Evolutionary conservation across 1,140 invertebrate species (phyloP).

Genomic region (Drosophila seguyi): DNA sequence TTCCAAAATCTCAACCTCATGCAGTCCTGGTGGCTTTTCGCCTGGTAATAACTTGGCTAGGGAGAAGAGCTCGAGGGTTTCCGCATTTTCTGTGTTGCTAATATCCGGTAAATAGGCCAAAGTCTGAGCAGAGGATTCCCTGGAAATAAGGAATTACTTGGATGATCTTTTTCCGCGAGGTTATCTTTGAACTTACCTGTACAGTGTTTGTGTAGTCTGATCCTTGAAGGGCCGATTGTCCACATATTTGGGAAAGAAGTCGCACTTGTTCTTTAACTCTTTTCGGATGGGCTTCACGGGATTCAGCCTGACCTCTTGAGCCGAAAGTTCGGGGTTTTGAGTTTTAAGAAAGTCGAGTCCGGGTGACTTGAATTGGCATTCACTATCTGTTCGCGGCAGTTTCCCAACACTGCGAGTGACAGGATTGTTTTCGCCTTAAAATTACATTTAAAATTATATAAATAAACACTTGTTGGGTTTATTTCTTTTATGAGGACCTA

Average conservation of each 20-base stretch:
- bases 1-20: conserved; percentile 79
- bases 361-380: conserved; percentile 56
- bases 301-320: conserved; percentile 56
- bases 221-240: conserved; percentile 61
- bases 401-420: conserved; percentile 24
- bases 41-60: conserved; percentile 62
- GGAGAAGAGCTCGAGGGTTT: conserved; percentile 70
- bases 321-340: conserved; percentile 2
- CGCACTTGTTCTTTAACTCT: conserved; percentile 61
- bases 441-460: neutral
- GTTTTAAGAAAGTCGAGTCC: conserved; percentile 54
- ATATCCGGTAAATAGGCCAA: conserved; percentile 88
- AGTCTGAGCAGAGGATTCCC: conserved; percentile 91
- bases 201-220: conserved; percentile 74
- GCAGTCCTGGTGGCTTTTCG: conserved; percentile 68
- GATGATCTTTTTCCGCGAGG: too few relatives aligned
- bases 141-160: conserved; percentile 1
- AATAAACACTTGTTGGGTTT: neutral
- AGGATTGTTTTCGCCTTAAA: neutral
- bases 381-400: conserved; percentile 64
- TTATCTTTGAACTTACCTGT: conserved; percentile 44
- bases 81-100: conserved; percentile 67
- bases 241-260: conserved; percentile 54
- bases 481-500: neutral
- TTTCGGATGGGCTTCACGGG: conserved; percentile 30